phyloP scores from a whole-genome alignment of 2,888 invertebrate genomes.

The Busseola fusca region DNA sequence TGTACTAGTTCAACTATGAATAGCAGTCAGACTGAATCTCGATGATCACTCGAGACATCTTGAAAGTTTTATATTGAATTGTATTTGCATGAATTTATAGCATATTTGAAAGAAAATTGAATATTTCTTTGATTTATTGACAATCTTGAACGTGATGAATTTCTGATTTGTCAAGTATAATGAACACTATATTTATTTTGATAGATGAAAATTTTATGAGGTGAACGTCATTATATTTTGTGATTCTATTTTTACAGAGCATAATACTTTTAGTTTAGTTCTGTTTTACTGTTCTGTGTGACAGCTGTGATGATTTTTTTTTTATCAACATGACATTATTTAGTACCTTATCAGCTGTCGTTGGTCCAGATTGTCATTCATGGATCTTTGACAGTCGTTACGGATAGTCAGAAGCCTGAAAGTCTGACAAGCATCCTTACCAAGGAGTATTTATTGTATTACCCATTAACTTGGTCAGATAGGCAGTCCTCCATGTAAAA shows the following conservation, averaged over 20 bases:
- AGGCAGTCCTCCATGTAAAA: too few species aligned
- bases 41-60: conserved; percentile 46
- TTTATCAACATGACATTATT: background rate
- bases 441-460: too few species aligned
- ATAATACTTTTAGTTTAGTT: background rate
- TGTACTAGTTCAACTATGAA: conserved; percentile 34
- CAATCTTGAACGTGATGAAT: conserved; percentile 7
- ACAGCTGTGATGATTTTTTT: background rate
- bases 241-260: too few species aligned
- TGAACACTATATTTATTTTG: background rate
- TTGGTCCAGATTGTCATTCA: too few species aligned
- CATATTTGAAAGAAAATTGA: conserved; percentile 17
- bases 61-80: conserved; percentile 44
- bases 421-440: too few species aligned
- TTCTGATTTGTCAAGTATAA: background rate
- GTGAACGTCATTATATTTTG: too few species aligned
- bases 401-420: too few species aligned
- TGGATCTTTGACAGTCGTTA: too few species aligned
- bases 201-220: conserved; percentile 1
- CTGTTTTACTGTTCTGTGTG: too few species aligned
- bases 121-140: conserved; percentile 33
- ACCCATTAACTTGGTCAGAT: too few species aligned
- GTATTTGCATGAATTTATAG: conserved; percentile 33
- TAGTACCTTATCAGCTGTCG: too few species aligned
- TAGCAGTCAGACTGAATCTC: conserved; percentile 38